Conservation (phyloP, 2,888 invertebrate genomes). For the Drosophila anomelani region DNA sequence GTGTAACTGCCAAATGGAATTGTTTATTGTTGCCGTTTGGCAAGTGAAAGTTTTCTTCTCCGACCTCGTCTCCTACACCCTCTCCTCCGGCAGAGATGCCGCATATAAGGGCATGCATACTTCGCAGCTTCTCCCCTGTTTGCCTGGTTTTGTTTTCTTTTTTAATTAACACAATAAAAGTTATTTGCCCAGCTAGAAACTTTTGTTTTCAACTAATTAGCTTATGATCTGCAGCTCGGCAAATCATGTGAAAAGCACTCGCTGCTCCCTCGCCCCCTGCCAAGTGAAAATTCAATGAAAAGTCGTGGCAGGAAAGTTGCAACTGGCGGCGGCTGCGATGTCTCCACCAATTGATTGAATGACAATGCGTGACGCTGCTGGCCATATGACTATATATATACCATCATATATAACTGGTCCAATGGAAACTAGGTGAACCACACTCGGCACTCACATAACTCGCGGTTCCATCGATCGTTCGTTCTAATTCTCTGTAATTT, state of each 20-base stretch:
- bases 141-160: constrained; percentile 68
- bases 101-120: constrained; percentile 72
- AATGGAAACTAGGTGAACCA: constrained; percentile 75
- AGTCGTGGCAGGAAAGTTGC: constrained; percentile 49
- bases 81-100: constrained; percentile 57
- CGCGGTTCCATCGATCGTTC: constrained; percentile 56
- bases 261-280: constrained; percentile 2
- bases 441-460: constrained; percentile 51
- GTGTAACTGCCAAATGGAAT: constrained; percentile 69
- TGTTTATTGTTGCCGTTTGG: constrained; percentile 70
- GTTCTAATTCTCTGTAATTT: constrained; percentile 77
- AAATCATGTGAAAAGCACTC: constrained; percentile 74
- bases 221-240: constrained; percentile 52
- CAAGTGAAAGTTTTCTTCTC: constrained; percentile 81
- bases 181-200: constrained; percentile 51
- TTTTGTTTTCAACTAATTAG: constrained; percentile 66
- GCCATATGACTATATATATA: constrained; percentile 16
- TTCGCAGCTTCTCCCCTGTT: constrained; percentile 18
- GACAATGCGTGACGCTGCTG: constrained; percentile 62
- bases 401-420: constrained; percentile 34
- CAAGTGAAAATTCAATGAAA: constrained; percentile 79
- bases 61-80: constrained; percentile 18
- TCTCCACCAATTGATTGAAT: constrained; percentile 68
- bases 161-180: constrained; percentile 79
- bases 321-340: constrained; percentile 44